Base-by-base conservation (phyloP, 2,888 invertebrate genomes). In the Meloe dianella region DNA sequence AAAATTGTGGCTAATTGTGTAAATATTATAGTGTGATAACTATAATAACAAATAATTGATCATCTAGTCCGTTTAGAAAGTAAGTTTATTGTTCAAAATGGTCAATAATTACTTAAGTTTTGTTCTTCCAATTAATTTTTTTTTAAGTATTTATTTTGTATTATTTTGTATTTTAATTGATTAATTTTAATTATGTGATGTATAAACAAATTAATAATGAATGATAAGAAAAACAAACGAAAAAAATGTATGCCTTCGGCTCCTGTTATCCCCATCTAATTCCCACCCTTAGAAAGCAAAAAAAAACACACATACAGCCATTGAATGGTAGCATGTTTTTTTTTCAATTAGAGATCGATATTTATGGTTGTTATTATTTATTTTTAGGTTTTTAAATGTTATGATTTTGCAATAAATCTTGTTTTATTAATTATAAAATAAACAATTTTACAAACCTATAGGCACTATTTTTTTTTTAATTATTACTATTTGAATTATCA, bases 351-450 rank as follows among this genome's bases (percentile, higher is more conserved):
- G n/a, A 76, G 77, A 78, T 79, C 79, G 73, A 79, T 79, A 79
- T 80, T 80, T 80, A 80, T 81, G 78, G 78, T 79, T 79, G 77
- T 80, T 79, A 78, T 78, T 79, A 78, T 78, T 79, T 79, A 78
- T 79, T 78, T 68, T 79, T 78, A 78, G 74, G 61, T 65, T 79
- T 77, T 78, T 47, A 47, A 47, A 71, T 75, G 73, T 78, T 78
- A 75, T 78, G 76, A 74, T 75, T 77, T 73, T 75, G 74, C 77
- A 76, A 76, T 76, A 74, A 73, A 71, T 75, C 77, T 74, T 78
- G 75, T 72, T 74, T 74, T 75, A 70, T 69, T 65, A 32, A 71
- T 66, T 63, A 65, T 67, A 72, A 41, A 41, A 41, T 41, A 70
- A 65, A 72, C 65, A 66, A 61, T 66, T 66, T 67, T 70, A 69